phyloP scores from a whole-genome alignment of 2,113 vertebrate genomes.

The Lanius ludovicianus region DNA sequence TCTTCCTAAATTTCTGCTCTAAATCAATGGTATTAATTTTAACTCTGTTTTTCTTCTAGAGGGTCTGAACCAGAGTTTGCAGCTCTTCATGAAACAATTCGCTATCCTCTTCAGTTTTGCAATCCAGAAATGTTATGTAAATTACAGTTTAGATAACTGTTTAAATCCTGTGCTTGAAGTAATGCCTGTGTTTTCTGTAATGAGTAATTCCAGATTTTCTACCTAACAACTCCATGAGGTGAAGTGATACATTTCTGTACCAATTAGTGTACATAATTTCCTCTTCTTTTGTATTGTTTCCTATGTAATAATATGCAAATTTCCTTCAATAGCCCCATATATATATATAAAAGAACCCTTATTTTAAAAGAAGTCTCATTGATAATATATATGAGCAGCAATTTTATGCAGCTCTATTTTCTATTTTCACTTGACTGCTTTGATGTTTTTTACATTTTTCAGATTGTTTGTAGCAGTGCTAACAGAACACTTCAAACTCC shows the following conservation, averaged over 20 bases:
- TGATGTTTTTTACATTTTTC: background rate
- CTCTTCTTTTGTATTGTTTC: background rate
- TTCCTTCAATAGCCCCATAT: background rate
- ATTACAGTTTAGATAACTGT: background rate
- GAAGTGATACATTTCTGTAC: background rate
- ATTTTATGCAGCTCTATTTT: background rate
- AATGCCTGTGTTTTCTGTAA: background rate
- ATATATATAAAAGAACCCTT: background rate
- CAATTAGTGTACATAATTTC: background rate
- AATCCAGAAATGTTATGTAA: background rate
- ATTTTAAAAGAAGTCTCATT: background rate
- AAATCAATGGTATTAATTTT: background rate
- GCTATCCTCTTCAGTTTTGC: background rate
- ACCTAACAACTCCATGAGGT: background rate
- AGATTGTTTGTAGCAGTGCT: background rate
- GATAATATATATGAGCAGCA: background rate
- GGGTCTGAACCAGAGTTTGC: background rate
- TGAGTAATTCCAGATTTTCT: background rate
- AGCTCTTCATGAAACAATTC: background rate
- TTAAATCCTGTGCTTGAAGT: background rate
- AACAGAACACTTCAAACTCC: constrained; percentile 13
- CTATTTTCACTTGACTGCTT: background rate
- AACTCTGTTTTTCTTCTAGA: background rate
- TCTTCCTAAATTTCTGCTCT: background rate
- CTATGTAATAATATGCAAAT: background rate